phyloP scores from a whole-genome alignment of 2,888 invertebrate genomes.

The Diogma glabrata region DNA sequence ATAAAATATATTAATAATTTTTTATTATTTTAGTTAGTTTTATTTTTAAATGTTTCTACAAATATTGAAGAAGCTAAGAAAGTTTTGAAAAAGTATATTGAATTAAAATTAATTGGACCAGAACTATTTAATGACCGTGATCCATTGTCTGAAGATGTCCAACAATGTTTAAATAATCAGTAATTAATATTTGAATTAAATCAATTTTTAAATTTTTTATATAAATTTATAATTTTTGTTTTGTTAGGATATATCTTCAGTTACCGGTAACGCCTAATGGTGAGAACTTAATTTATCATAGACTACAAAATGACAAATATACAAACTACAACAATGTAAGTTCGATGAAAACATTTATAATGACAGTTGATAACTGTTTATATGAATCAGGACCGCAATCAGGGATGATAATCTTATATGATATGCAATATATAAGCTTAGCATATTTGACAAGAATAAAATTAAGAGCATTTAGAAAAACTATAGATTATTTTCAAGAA shows the following conservation, averaged over 20 bases:
- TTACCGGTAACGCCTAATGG: constrained; percentile 48
- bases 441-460: constrained; percentile 48
- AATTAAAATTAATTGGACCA: constrained; percentile 43
- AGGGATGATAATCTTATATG: constrained; percentile 54
- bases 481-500: constrained; percentile 57
- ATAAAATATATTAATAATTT: no score
- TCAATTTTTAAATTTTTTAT: not conserved
- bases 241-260: constrained; percentile 43
- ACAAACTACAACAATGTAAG: constrained; percentile 47
- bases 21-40: constrained; percentile 15
- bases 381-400: constrained; percentile 46
- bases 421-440: constrained; percentile 51
- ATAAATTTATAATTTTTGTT: not conserved
- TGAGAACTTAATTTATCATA: constrained; percentile 48
- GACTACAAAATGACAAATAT: constrained; percentile 44
- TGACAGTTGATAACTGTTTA: constrained; percentile 46
- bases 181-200: constrained; percentile 30
- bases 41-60: constrained; percentile 19
- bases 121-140: constrained; percentile 51
- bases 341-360: constrained; percentile 46
- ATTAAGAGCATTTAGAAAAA: constrained; percentile 45
- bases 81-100: constrained; percentile 45
- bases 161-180: constrained; percentile 38
- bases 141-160: constrained; percentile 31
- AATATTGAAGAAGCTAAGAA: constrained; percentile 15